Conservation (phyloP, 2,888 invertebrate genomes). For the Spicauda simplicius region DNA sequence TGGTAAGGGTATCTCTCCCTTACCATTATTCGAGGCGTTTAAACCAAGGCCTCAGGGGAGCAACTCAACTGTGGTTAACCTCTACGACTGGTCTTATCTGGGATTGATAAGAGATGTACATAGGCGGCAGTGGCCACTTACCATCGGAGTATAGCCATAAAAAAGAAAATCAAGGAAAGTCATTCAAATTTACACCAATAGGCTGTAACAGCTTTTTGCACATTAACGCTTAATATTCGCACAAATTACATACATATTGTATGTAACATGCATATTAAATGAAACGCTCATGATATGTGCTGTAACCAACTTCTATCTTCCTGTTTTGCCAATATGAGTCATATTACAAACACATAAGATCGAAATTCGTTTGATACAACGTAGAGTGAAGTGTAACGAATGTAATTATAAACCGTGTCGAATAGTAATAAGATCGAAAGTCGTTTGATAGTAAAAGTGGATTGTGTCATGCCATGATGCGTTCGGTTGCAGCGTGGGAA, state of each 20-base stretch:
- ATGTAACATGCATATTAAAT: slow-evolving; percentile 22
- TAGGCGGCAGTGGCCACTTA: no score
- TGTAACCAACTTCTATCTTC: background rate
- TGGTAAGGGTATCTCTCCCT: no score
- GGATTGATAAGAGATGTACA: no score
- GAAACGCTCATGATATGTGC: background rate
- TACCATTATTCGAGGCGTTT: no score
- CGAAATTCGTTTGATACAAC: no score
- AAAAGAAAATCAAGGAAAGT: no score
- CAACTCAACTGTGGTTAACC: no score
- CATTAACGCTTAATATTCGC: background rate
- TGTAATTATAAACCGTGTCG: background rate
- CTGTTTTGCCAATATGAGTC: background rate
- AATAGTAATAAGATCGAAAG: slow-evolving; percentile 33
- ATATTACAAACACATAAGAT: background rate
- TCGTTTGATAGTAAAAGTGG: slow-evolving; percentile 30
- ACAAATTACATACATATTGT: background rate
- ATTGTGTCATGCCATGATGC: slow-evolving; percentile 45
- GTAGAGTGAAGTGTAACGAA: no score
- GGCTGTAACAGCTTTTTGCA: background rate
- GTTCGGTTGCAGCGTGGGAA: slow-evolving; percentile 50
- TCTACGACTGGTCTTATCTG: no score
- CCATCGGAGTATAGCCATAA: no score
- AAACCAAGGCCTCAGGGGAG: no score
- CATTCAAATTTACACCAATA: no score